Conservation (phyloP, 53 echinoderm and acorn worm genomes). For the Temnopleurus reevesii region DNA sequence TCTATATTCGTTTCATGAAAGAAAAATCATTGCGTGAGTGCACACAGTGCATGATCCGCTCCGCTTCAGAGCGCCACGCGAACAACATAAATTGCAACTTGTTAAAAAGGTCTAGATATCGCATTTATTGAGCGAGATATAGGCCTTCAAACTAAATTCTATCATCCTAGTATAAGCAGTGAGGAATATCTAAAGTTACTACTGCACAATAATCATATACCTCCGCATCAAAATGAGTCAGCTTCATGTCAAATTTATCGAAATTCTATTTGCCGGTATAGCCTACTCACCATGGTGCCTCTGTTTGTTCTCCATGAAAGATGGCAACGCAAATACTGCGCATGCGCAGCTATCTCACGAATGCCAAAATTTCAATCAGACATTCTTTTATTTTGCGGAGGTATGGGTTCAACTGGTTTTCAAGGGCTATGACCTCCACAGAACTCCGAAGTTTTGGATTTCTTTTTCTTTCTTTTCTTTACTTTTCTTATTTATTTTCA, state of each 20-base stretch:
- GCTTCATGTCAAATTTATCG: constrained; percentile 56
- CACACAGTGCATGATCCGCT: constrained; percentile 43
- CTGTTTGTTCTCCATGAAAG: constrained; percentile 60
- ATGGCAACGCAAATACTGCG: constrained; percentile 49
- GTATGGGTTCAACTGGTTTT: no score
- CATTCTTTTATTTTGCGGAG: no score
- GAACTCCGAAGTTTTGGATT: no score
- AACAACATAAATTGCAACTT: constrained; percentile 30
- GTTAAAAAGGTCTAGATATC: constrained; percentile 6
- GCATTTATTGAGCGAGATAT: not conserved
- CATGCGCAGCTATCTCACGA: no score
- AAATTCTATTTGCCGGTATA: constrained; percentile 39
- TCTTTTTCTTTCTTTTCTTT: no score
- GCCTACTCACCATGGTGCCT: constrained; percentile 64
- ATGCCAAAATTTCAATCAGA: no score
- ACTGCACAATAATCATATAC: constrained; percentile 22
- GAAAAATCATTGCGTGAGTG: not conserved
- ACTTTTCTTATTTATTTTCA: no score
- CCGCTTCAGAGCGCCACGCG: constrained; percentile 51
- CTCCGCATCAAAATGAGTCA: constrained; percentile 20
- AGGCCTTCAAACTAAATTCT: not conserved
- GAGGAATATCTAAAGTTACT: not conserved
- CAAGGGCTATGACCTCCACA: no score
- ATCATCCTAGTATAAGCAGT: not conserved
- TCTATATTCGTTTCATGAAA: not conserved